phyloP scores from a whole-genome alignment of 1,140 invertebrate genomes.

The Zaprionus gabonicus region DNA sequence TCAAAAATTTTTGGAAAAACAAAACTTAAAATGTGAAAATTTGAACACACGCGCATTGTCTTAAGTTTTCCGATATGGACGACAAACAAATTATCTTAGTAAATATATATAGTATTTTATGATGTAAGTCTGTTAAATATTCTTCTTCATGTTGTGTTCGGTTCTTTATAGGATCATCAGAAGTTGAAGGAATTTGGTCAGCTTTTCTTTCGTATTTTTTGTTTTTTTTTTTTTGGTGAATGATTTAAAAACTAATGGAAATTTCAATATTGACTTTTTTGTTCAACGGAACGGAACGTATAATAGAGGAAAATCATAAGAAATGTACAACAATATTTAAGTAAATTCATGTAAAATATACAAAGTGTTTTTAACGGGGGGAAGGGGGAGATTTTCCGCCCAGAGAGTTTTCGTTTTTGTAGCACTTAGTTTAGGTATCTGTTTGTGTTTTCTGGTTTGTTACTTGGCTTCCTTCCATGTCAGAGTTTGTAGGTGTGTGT shows the following conservation, averaged over 20 bases:
- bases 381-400: constrained; percentile 9
- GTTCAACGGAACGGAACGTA: constrained; percentile 14
- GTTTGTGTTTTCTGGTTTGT: constrained; percentile 19
- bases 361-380: constrained; percentile 55
- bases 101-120: constrained; percentile 6
- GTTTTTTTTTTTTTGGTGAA: constrained; percentile 50
- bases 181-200: background rate
- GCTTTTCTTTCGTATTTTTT: constrained; percentile 8
- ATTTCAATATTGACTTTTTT: constrained; percentile 43
- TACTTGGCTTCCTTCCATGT: constrained; percentile 7
- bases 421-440: constrained; percentile 12
- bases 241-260: constrained; percentile 84
- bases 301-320: constrained; percentile 52
- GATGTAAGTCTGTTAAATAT: background rate
- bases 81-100: constrained; percentile 15
- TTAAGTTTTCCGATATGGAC: background rate
- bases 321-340: constrained; percentile 72
- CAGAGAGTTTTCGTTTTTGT: constrained; percentile 8
- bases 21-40: constrained; percentile 22
- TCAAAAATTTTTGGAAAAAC: constrained; percentile 39
- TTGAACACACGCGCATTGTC: constrained; percentile 26
- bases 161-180: background rate
- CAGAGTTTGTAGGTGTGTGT: background rate
- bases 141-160: background rate
- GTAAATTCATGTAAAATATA: constrained; percentile 74